Evolutionary conservation across 2,888 invertebrate species (phyloP).

Genomic region (Trissolcus japonicus): DNA sequence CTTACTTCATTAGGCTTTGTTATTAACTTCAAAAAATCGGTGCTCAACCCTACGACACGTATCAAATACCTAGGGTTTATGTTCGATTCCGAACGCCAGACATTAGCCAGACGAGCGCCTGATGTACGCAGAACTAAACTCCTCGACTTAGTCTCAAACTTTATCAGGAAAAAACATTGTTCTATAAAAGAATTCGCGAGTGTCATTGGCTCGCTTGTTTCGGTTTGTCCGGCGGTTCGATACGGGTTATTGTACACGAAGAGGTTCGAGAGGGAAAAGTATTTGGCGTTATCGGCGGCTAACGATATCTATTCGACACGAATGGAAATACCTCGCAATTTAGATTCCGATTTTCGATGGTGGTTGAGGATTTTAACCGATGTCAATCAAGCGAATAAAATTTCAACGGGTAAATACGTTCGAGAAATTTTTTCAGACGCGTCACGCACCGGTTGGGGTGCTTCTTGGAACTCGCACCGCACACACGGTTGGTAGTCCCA

Average conservation of each 20-base stretch:
- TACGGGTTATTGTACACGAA: not conserved
- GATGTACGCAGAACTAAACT: no score
- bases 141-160: not conserved
- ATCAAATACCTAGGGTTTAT: not conserved
- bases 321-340: not conserved
- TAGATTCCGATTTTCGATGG: not conserved
- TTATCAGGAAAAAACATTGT: not conserved
- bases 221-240: not conserved
- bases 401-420: not conserved
- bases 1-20: slow-evolving; percentile 20
- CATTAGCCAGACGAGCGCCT: no score
- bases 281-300: not conserved
- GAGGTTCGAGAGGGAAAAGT: no score
- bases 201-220: not conserved
- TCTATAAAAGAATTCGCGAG: not conserved
- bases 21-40: slow-evolving; percentile 4
- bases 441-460: no score
- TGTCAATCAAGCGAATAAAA: not conserved
- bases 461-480: no score
- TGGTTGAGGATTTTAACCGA: not conserved
- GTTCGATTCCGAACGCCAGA: no score
- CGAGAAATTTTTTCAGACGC: no score
- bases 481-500: no score
- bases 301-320: not conserved
- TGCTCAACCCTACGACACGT: not conserved